Percentiles rank a stretch among this genome's conserved stretches.
phyloP scores from a whole-genome alignment of 2,888 invertebrate species.

The Microchrysa polita region DNA sequence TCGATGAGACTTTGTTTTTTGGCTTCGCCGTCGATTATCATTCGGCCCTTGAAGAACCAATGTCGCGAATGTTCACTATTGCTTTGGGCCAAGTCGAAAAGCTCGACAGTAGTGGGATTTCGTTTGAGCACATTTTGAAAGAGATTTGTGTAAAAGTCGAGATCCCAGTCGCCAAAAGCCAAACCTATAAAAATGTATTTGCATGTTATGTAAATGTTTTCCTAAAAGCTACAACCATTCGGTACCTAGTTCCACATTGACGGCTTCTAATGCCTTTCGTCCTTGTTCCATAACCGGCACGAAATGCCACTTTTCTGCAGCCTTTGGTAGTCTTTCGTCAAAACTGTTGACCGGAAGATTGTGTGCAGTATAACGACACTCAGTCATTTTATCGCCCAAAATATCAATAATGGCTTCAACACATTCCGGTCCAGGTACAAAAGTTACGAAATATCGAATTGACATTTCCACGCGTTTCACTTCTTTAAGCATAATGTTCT shows the following conservation, averaged over 20 bases:
- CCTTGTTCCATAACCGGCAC: slow-evolving; percentile 85
- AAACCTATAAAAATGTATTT: slow-evolving; percentile 69
- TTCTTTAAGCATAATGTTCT: slow-evolving; percentile 79
- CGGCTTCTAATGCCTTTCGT: slow-evolving; percentile 79
- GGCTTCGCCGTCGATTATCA: slow-evolving; percentile 82
- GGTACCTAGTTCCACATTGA: slow-evolving; percentile 78
- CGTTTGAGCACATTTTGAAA: slow-evolving; percentile 84
- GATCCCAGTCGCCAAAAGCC: slow-evolving; percentile 92
- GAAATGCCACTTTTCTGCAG: slow-evolving; percentile 81
- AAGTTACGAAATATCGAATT: slow-evolving; percentile 76
- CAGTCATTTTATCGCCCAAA: slow-evolving; percentile 94
- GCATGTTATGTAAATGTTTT: slow-evolving; percentile 8
- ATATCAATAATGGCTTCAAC: slow-evolving; percentile 65
- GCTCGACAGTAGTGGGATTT: slow-evolving; percentile 96
- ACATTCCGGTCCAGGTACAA: slow-evolving; percentile 53
- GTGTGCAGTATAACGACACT: slow-evolving; percentile 79
- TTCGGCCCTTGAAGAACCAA: slow-evolving; percentile 97
- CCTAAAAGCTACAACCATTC: not conserved
- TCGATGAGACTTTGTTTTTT: slow-evolving; percentile 86
- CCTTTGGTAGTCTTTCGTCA: slow-evolving; percentile 72
- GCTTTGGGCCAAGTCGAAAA: slow-evolving; percentile 97
- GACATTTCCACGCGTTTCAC: slow-evolving; percentile 85
- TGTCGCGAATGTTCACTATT: slow-evolving; percentile 98
- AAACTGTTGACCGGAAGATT: slow-evolving; percentile 74
- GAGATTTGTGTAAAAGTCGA: slow-evolving; percentile 88